A percentile compares a stretch with the other conserved stretches of the same genome.
Conservation (phyloP, 2,113 vertebrate species). For the Paratilapia polleni region DNA sequence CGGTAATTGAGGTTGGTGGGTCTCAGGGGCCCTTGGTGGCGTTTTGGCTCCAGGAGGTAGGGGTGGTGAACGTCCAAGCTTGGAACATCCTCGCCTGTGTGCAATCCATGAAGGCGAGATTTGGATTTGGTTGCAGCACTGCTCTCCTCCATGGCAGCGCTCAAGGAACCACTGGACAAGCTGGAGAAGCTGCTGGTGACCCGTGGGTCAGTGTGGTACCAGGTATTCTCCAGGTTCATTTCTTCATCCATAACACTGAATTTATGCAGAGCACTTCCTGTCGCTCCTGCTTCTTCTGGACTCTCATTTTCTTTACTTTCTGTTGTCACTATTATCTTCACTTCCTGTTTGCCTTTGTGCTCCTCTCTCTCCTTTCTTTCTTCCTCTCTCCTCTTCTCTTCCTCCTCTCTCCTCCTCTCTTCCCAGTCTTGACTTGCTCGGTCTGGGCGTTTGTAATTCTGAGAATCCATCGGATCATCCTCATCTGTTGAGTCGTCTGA, state of each 20-base stretch:
- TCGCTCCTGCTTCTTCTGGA: constrained; percentile 62
- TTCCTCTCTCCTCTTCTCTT: constrained; percentile 63
- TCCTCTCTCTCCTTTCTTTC: constrained; percentile 68
- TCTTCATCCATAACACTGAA: constrained; percentile 69
- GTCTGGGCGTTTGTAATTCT: constrained; percentile 59
- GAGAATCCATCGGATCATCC: constrained; percentile 83
- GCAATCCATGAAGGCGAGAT: constrained; percentile 43
- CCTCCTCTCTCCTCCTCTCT: constrained; percentile 69
- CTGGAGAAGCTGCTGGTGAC: constrained; percentile 92
- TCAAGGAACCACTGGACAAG: constrained; percentile 90
- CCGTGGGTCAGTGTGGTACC: constrained; percentile 84
- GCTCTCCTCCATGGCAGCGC: constrained; percentile 87
- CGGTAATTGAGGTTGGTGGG: constrained; percentile 69
- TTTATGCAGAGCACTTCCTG: constrained; percentile 62
- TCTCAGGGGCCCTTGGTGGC: constrained; percentile 43
- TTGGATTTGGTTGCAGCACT: constrained; percentile 47
- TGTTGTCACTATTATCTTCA: constrained; percentile 70
- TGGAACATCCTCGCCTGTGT: constrained; percentile 72
- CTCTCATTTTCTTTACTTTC: constrained; percentile 68
- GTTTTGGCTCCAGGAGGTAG: constrained; percentile 78
- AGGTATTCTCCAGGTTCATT: constrained; percentile 80
- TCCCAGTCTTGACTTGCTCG: constrained; percentile 75
- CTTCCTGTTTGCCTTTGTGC: constrained; percentile 72
- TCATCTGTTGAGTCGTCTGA: constrained; percentile 90
- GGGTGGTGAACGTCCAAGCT: constrained; percentile 79